Percentiles rank a stretch among this genome's conserved stretches.
phyloP scores from a whole-genome alignment of 1,140 invertebrate species.

The Cyphomyrmex costatus region DNA sequence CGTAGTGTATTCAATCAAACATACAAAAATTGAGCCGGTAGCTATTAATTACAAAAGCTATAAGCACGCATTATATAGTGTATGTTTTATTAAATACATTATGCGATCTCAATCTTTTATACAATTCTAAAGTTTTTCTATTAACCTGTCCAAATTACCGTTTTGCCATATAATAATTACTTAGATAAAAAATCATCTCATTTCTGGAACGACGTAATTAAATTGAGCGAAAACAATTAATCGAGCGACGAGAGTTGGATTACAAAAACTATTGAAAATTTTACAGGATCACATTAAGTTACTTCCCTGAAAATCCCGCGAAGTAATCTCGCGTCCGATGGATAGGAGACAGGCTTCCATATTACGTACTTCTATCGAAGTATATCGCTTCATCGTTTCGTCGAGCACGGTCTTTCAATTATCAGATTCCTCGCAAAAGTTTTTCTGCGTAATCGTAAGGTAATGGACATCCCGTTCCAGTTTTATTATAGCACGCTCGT shows the following conservation, averaged over 20 bases:
- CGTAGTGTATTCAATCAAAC: too few relatives aligned
- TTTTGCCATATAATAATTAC: background rate
- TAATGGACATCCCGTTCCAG: conserved; percentile 20
- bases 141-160: too few relatives aligned
- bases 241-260: conserved; percentile 17
- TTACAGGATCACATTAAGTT: background rate
- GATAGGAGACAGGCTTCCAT: background rate
- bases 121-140: too few relatives aligned
- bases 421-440: conserved; percentile 53
- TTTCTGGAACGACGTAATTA: background rate
- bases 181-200: background rate
- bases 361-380: conserved; percentile 13
- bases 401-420: conserved; percentile 10
- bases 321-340: conserved; percentile 1
- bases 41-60: too few relatives aligned
- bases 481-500: conserved; percentile 38
- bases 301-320: conserved; percentile 33
- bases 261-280: conserved; percentile 35
- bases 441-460: conserved; percentile 42
- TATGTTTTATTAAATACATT: too few relatives aligned
- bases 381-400: conserved; percentile 26
- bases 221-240: conserved; percentile 39
- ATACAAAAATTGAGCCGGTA: too few relatives aligned
- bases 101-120: too few relatives aligned
- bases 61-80: too few relatives aligned